These are phyloP conservation scores for Eumaeus atala DNA, from an alignment of 1,140 invertebrate genomes.

Conservation along the genomic window DNA sequence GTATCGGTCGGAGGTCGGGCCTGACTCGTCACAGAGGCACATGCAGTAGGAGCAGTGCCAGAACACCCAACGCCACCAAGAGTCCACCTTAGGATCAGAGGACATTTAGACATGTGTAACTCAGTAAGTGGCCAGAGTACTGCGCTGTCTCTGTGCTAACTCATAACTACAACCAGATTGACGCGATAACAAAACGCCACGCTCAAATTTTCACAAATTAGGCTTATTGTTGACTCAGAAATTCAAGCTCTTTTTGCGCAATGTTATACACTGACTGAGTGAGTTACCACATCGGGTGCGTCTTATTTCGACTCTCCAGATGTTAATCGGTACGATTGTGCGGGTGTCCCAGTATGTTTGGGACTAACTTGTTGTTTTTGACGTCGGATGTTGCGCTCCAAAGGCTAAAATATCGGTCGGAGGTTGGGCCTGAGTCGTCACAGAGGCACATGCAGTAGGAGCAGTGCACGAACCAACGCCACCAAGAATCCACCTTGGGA, in stretches of 20 bases:
- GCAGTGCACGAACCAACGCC: conserved; percentile 92
- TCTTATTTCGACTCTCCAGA: no score
- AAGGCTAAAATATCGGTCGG: conserved; percentile 89
- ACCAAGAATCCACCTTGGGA: conserved; percentile 86
- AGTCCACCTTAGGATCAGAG: conserved; percentile 77
- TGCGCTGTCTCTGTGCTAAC: no score
- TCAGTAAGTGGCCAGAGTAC: no score
- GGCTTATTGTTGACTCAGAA: neutral
- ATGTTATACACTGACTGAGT: no score
- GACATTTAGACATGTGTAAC: no score
- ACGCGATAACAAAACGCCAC: neutral
- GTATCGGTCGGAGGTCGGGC: conserved; percentile 82
- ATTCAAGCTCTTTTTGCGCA: no score
- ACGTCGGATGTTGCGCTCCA: conserved; percentile 79
- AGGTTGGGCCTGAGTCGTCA: conserved; percentile 81
- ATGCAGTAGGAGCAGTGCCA: conserved; percentile 95
- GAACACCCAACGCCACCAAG: conserved; percentile 91
- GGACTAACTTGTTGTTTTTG: conserved; percentile 82
- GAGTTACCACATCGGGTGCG: no score
- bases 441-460: conserved; percentile 93
- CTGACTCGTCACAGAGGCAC: conserved; percentile 88
- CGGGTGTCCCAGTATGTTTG: conserved; percentile 39
- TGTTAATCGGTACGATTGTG: conserved; percentile 22
- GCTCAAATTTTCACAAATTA: neutral
- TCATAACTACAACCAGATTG: neutral